Percentiles rank a stretch among this genome's conserved stretches.
Evolutionary conservation across 2,797 vertebrate genomes (phyloP).

Genomic region (Arnoldichthys spilopterus): DNA sequence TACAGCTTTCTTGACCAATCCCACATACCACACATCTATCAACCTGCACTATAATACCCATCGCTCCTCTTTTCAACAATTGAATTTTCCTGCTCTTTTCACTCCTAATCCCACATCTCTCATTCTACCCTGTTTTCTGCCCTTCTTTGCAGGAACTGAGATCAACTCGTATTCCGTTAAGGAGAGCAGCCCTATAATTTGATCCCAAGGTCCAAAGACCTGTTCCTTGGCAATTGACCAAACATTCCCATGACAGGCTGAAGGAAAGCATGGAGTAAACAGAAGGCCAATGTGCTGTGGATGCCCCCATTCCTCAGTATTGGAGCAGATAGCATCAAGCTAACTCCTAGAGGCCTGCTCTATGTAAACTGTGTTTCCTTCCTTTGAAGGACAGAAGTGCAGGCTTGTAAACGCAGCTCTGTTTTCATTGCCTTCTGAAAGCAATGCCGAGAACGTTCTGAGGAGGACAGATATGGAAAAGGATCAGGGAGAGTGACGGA

Average conservation of each 20-base stretch:
- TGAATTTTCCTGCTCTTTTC: slow-evolving; percentile 35
- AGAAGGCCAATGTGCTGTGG: slow-evolving; percentile 47
- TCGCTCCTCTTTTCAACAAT: slow-evolving; percentile 27
- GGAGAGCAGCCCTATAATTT: slow-evolving; percentile 53
- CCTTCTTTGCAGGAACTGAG: slow-evolving; percentile 6
- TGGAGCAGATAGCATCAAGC: slow-evolving; percentile 44
- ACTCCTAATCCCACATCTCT: slow-evolving; percentile 43
- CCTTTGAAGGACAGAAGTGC: slow-evolving; percentile 53
- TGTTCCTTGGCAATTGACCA: slow-evolving; percentile 65
- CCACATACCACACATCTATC: slow-evolving; percentile 33
- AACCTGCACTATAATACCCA: neutral
- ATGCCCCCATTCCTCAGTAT: slow-evolving; percentile 61
- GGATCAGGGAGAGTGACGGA: slow-evolving; percentile 22
- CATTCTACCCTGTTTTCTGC: slow-evolving; percentile 18
- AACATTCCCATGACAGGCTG: slow-evolving; percentile 65
- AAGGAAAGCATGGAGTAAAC: slow-evolving; percentile 58
- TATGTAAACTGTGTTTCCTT: slow-evolving; percentile 60
- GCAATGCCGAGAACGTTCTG: slow-evolving; percentile 28
- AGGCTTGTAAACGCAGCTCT: slow-evolving; percentile 49
- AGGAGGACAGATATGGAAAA: slow-evolving; percentile 40
- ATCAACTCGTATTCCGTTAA: slow-evolving; percentile 34
- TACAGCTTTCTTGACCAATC: slow-evolving; percentile 31
- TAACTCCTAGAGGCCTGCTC: slow-evolving; percentile 57
- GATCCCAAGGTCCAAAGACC: slow-evolving; percentile 52
- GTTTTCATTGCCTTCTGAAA: slow-evolving; percentile 31